Evolutionary conservation across 2,888 invertebrate genomes (phyloP), one percentile per base, ranked within the genome.

Genomic region (Lasioglossum vierecki): DNA sequence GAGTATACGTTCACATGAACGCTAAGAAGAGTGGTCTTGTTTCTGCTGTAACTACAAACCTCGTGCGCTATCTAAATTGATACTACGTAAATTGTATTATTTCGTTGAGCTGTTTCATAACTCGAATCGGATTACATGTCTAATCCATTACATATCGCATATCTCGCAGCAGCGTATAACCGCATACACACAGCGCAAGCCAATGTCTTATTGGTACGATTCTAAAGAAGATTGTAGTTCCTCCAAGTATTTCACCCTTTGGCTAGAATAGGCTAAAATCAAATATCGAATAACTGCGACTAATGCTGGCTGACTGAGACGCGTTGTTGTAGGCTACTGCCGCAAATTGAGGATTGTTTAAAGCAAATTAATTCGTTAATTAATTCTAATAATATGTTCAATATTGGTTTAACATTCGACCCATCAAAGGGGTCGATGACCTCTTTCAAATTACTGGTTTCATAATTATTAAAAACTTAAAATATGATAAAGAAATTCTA

Each of bases 221-320:
- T 74, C 53, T 84, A 75, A 84, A 78, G 68, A 49, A 84, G 79
- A 79, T 82, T 72, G 79, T 75, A 83, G 72, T 82, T 80, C 39
- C 70, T 70, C 41, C 9, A 30, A 18, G 46, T 30, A 46, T 46
- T 18, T 30, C 26, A 46, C 66, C 35, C 8, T 30, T 18, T 8
- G 30, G 66, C 22, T 66, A 18, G 18, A 35, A 18, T 15, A 35
- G 35, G 35, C 18, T 35, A 0, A 6, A 35, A 66, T 35, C 18
- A 35, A 66, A 66, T 35, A 66, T 74, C 71, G 4, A 57, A 57
- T 53, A n/a, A n/a, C n/a, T n/a, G 9, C 9, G 9, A 2, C 49
- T 22, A 49, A 49, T 22, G 8, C 49, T 49, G 49, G 49, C 49
- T 22, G 49, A 5, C 8, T 8, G 22, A 49, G 49, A 22, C 0